Percentiles rank a stretch among this genome's conserved stretches.
Evolutionary conservation across 2,888 invertebrate genomes (phyloP).

Genomic region (Pseudeuparius sepicola): DNA sequence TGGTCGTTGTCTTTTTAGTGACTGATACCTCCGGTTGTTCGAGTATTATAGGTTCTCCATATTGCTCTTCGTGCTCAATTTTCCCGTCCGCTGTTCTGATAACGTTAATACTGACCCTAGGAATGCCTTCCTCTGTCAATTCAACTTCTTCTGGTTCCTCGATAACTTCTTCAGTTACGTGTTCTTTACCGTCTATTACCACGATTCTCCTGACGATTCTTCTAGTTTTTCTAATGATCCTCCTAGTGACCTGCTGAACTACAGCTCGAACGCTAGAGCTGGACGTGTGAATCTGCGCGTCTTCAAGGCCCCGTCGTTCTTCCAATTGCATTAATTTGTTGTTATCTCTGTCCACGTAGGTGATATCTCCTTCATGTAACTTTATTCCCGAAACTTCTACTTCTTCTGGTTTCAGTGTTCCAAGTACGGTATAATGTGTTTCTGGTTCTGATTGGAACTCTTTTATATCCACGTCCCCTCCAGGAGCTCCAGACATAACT

Average conservation of each 20-base stretch:
- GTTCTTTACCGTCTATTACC: constrained; percentile 75
- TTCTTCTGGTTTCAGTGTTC: constrained; percentile 43
- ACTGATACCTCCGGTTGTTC: constrained; percentile 24
- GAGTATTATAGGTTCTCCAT: constrained; percentile 33
- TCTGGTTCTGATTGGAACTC: constrained; percentile 57
- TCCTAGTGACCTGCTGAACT: constrained; percentile 71
- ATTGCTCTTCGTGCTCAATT: constrained; percentile 36
- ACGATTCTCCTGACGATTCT: constrained; percentile 67
- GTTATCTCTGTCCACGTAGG: constrained; percentile 34
- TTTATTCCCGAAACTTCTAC: constrained; percentile 35
- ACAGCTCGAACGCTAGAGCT: constrained; percentile 68
- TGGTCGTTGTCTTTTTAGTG: constrained; percentile 25
- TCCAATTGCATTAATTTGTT: constrained; percentile 31
- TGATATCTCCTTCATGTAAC: constrained; percentile 39
- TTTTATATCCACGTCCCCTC: constrained; percentile 52
- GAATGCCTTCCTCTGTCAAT: constrained; percentile 60
- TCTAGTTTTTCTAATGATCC: constrained; percentile 63
- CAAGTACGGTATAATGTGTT: constrained; percentile 47
- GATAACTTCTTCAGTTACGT: constrained; percentile 69
- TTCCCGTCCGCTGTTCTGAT: constrained; percentile 46
- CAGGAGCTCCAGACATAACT: constrained; percentile 52
- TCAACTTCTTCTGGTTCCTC: constrained; percentile 77
- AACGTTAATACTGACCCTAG: constrained; percentile 59
- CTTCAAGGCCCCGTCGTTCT: constrained; percentile 28
- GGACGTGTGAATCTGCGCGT: constrained; percentile 44